A percentile compares a stretch with the other conserved stretches of the same genome.
phyloP scores from a whole-genome alignment of 2,113 vertebrate genomes.

The Aptenodytes forsteri region DNA sequence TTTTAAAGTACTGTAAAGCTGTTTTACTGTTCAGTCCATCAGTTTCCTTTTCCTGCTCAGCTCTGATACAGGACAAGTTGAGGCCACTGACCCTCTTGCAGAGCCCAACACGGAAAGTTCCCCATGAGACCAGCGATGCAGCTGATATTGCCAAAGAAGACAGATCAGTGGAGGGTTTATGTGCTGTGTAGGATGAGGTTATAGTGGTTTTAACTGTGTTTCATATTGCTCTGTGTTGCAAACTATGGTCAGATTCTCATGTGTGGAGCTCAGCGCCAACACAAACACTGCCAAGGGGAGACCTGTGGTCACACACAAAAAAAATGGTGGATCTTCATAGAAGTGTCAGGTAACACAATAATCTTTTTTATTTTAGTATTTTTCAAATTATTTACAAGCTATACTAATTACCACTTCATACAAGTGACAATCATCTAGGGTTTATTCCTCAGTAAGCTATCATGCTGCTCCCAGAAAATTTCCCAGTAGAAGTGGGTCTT shows the following conservation, averaged over 20 bases:
- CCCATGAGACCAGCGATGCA: rapidly evolving
- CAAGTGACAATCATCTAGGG: neutral
- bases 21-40: neutral
- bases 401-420: neutral
- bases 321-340: neutral
- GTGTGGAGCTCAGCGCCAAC: neutral
- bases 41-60: constrained; percentile 41
- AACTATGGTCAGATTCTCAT: rapidly evolving
- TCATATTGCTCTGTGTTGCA: neutral
- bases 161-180: neutral
- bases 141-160: neutral
- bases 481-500: neutral
- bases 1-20: constrained; percentile 16
- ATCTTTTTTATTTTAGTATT: neutral
- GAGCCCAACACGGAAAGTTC: neutral
- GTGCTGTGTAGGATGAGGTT: neutral
- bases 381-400: neutral
- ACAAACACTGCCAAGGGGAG: neutral
- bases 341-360: neutral
- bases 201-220: neutral
- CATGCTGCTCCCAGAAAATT: neutral
- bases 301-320: neutral
- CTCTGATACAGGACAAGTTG: neutral
- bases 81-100: neutral
- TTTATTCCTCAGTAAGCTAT: neutral